These are phyloP conservation scores for Drosophila teissieri DNA, from an alignment of 1,140 invertebrate species.

Conservation along the genomic window DNA sequence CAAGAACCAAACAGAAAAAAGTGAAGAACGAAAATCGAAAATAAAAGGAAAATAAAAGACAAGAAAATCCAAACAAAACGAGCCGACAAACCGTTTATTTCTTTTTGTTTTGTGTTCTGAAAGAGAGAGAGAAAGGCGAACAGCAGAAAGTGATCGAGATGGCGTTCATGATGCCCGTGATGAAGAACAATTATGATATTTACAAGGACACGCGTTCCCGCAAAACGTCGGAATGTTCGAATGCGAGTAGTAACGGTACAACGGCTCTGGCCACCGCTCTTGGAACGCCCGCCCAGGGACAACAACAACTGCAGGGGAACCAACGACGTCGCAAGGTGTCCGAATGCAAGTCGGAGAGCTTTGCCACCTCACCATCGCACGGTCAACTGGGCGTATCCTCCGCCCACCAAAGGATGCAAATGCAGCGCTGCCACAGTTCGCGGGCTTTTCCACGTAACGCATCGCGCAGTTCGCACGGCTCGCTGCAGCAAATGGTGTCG, in stretches of 20 bases:
- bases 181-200: slow-evolving; percentile 96
- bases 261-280: slow-evolving; percentile 78
- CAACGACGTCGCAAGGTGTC: slow-evolving; percentile 90
- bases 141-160: slow-evolving; percentile 85
- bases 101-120: slow-evolving; percentile 33
- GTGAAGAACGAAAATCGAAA: neutral
- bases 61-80: slow-evolving; percentile 25
- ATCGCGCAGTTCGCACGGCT: slow-evolving; percentile 86
- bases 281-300: slow-evolving; percentile 66
- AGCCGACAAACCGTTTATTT: slow-evolving; percentile 7
- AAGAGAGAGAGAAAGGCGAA: neutral
- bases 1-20: neutral
- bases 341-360: slow-evolving; percentile 91
- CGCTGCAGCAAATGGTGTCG: slow-evolving; percentile 88
- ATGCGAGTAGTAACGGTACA: slow-evolving; percentile 57
- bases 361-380: slow-evolving; percentile 90
- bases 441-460: slow-evolving; percentile 86
- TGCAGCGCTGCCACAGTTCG: slow-evolving; percentile 76
- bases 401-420: slow-evolving; percentile 86
- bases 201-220: slow-evolving; percentile 92
- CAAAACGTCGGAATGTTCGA: slow-evolving; percentile 90
- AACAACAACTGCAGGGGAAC: slow-evolving; percentile 40
- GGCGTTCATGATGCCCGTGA: slow-evolving; percentile 97
- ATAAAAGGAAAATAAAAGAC: neutral
- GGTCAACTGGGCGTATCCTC: slow-evolving; percentile 87